Conservation (phyloP, 1,140 invertebrate genomes). For the Antheraea pernyi region DNA sequence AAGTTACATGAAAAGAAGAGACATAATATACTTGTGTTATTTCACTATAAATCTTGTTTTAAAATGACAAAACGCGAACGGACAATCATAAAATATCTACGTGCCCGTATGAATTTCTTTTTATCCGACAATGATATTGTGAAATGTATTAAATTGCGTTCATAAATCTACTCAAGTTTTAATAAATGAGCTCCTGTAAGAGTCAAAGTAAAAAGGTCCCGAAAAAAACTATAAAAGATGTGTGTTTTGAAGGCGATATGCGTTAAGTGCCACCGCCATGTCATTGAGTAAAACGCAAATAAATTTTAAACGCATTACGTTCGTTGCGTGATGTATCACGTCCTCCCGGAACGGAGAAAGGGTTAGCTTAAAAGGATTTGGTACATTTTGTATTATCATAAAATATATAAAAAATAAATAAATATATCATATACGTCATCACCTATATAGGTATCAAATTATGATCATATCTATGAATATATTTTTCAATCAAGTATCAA, state of each 20-base stretch:
- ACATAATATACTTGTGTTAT: too few species aligned
- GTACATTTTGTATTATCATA: neutral
- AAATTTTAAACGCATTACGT: slow-evolving; percentile 70
- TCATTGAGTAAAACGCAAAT: slow-evolving; percentile 64
- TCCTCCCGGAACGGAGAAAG: slow-evolving; percentile 37
- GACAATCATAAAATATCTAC: neutral
- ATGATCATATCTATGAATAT: too few species aligned
- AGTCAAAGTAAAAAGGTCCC: slow-evolving; percentile 45
- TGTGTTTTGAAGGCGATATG: slow-evolving; percentile 38
- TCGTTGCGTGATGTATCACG: slow-evolving; percentile 59
- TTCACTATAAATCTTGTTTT: too few species aligned
- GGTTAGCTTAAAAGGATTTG: slow-evolving; percentile 34
- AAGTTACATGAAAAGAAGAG: too few species aligned
- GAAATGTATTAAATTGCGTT: slow-evolving; percentile 9
- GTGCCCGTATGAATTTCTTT: neutral
- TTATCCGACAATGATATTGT: neutral
- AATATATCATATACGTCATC: too few species aligned
- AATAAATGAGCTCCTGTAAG: slow-evolving; percentile 41
- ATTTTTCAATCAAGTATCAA: too few species aligned
- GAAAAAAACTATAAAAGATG: slow-evolving; percentile 43
- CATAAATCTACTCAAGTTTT: slow-evolving; percentile 53
- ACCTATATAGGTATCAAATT: too few species aligned
- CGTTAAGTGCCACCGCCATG: slow-evolving; percentile 39
- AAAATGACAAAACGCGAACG: neutral
- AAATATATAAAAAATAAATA: too few species aligned